These are phyloP conservation scores for Ophion slaviceki DNA, from an alignment of 2,888 invertebrate species.

Conservation along the genomic window DNA sequence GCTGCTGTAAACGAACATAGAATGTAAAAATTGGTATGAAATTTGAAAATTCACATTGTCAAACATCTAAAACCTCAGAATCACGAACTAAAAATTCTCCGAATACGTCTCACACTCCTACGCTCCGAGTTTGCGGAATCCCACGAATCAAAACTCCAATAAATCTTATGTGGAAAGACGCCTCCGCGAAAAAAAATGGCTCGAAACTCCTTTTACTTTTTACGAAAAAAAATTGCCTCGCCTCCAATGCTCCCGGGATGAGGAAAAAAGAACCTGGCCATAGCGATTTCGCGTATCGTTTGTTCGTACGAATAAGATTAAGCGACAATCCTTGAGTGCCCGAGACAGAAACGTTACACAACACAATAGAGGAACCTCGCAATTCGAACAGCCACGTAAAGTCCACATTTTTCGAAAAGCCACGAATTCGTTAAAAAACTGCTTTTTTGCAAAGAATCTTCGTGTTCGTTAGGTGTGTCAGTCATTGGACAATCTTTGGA, in stretches of 20 bases:
- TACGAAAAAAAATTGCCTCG: neutral
- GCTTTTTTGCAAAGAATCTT: neutral
- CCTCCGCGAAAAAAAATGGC: neutral
- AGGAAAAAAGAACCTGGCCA: neutral
- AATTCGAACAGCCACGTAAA: neutral
- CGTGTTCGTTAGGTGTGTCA: constrained; percentile 5
- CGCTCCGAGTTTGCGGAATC: too few species aligned
- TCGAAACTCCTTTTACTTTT: neutral
- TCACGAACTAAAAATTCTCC: too few species aligned
- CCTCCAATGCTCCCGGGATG: neutral
- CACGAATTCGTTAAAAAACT: neutral
- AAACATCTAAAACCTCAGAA: too few species aligned
- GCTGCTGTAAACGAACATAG: too few species aligned
- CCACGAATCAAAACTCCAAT: too few species aligned
- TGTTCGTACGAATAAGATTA: neutral
- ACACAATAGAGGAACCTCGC: constrained; percentile 1
- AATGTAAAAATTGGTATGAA: too few species aligned
- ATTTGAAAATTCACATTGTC: too few species aligned
- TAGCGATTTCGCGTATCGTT: neutral
- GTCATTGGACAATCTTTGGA: constrained; percentile 17
- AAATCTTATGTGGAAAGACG: too few species aligned
- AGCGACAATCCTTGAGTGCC: neutral
- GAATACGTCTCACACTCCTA: too few species aligned
- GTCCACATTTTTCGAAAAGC: neutral
- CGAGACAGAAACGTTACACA: neutral